Evolutionary conservation across 2,113 vertebrate species (phyloP).

Genomic region (Lonchura striata): DNA sequence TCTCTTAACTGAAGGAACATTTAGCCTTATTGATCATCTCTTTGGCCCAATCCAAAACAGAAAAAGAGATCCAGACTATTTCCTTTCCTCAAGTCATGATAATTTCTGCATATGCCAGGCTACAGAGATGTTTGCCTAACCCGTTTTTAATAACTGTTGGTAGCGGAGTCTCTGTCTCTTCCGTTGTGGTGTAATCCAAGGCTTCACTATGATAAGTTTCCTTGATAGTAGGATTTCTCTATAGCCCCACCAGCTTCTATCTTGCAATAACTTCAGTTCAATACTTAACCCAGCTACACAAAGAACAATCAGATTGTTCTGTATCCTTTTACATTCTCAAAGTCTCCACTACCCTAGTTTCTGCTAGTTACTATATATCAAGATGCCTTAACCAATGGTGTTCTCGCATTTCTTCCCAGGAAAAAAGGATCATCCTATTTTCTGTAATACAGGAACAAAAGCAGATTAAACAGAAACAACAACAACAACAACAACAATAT

Average conservation of each 20-base stretch:
- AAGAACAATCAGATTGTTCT: neutral
- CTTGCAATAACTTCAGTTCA: neutral
- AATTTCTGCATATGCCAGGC: neutral
- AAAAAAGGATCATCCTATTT: neutral
- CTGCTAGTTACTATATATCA: neutral
- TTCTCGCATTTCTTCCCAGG: neutral
- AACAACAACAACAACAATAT: neutral
- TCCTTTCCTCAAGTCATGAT: neutral
- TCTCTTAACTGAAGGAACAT: neutral
- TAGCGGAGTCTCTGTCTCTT: neutral
- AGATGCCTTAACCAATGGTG: neutral
- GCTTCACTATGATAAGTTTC: neutral
- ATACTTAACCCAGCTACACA: neutral
- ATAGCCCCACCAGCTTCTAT: neutral
- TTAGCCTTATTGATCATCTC: neutral
- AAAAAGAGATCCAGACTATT: neutral
- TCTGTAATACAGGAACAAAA: neutral
- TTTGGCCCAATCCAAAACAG: neutral
- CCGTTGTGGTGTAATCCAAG: neutral
- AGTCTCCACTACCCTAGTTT: neutral
- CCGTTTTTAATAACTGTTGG: neutral
- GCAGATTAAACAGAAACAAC: neutral
- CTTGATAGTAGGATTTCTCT: neutral
- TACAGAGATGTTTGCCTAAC: neutral
- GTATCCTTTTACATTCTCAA: neutral